Conservation (phyloP, 2,888 invertebrate genomes). For the Phyllotreta striolata region DNA sequence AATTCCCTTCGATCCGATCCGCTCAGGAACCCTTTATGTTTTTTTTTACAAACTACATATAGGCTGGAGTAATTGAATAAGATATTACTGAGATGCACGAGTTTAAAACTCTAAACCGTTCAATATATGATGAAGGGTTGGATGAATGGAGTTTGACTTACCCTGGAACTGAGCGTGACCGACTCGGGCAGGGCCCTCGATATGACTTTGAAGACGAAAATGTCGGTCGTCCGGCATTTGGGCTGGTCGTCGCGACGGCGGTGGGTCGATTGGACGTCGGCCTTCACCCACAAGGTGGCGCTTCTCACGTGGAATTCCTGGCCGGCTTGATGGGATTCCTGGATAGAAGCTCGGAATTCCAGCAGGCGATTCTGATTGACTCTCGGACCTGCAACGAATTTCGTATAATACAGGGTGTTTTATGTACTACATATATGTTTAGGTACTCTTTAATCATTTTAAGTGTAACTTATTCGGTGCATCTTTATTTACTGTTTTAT, state of each 20-base stretch:
- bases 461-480: not conserved
- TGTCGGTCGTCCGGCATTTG: slow-evolving; percentile 55
- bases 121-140: no score
- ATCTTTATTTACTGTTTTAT: no score
- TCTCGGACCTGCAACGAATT: slow-evolving; percentile 81
- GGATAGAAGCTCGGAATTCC: slow-evolving; percentile 79
- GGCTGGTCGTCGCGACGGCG: slow-evolving; percentile 33
- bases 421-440: no score
- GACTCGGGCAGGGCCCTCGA: slow-evolving; percentile 64
- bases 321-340: slow-evolving; percentile 62
- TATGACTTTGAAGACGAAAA: slow-evolving; percentile 60
- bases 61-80: no score
- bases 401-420: no score
- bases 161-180: slow-evolving; percentile 70
- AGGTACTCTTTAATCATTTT: no score
- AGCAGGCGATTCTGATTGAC: slow-evolving; percentile 86
- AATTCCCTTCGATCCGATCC: not conserved
- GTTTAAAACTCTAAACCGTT: no score
- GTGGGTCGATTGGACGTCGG: slow-evolving; percentile 66
- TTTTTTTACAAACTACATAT: no score
- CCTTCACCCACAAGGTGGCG: slow-evolving; percentile 80
- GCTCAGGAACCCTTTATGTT: not conserved
- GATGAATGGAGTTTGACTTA: slow-evolving; percentile 56
- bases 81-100: no score
- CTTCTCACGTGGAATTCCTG: slow-evolving; percentile 76